Base-by-base conservation (phyloP, 2,797 vertebrate species). In the Pseudotriccus pelzelni region DNA sequence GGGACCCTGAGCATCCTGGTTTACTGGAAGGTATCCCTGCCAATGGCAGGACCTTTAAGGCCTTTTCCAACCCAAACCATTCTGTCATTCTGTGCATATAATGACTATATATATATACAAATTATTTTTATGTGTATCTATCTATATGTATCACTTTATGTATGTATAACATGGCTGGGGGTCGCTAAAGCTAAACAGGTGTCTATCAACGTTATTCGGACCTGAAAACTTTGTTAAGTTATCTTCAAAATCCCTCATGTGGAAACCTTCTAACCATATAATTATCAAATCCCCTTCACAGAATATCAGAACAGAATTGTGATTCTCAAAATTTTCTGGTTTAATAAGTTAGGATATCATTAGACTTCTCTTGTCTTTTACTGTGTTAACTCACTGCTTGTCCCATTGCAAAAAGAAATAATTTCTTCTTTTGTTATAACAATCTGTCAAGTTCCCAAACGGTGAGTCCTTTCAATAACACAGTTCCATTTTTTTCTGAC, bases 11-110 rank as follows among this genome's bases (percentile, higher is more conserved):
- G 24, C 50, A 39, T 16, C 28, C 4, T 20, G 14, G 28, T 64
- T 43, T 50, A 19, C 17, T 63, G n/a, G 10, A 60, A 53, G 15
- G 23, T 39, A 13, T 39, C 39, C 39, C 39, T 39, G 39, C 39
- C 14, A 0, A 0, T 59, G 39, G 20, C 24, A 21, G 10, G 8
- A 23, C n/a, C 7, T 49, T 30, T 56, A 37, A 49, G 13, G 41
- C n/a, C 32, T 8, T 12, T 81, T 88, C 21, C 49, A 30, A n/a
- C 12, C 32, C 32, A 9, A 37, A 10, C 43, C 23, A 43, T 22
- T 79, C 22, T 64, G 12, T 49, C 17, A 36, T 63, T 68, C 36
- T 25, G 2, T 43, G 14, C 16, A 14, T 59, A n/a, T 55, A 0
- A 39, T 22, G 10, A 37, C 30, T n/a, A 56, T 10, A 30, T 69